Evolutionary conservation across 2,113 vertebrate genomes (phyloP).

Genomic region (Tricholaema leucomelas): DNA sequence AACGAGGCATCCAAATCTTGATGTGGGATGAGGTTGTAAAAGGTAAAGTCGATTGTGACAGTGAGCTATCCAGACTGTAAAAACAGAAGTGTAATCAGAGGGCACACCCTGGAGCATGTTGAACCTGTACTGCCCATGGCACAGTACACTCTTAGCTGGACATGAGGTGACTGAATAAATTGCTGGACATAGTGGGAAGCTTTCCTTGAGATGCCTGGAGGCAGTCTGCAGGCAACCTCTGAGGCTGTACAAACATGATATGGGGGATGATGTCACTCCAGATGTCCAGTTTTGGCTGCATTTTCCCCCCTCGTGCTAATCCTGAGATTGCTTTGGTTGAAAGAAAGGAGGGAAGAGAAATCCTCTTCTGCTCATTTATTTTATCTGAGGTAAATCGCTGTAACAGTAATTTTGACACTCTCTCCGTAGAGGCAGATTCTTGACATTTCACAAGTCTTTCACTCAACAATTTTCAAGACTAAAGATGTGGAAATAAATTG

Average conservation of each 20-base stretch:
- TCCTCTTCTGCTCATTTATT: neutral
- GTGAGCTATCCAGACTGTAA: neutral
- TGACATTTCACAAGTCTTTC: neutral
- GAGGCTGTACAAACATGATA: neutral
- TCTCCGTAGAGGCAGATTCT: neutral
- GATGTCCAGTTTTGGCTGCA: neutral
- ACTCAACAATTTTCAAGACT: neutral
- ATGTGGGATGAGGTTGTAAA: neutral
- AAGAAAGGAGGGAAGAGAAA: neutral
- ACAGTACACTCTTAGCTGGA: neutral
- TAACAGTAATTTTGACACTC: neutral
- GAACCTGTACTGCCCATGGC: fast-evolving
- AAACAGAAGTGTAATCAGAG: neutral
- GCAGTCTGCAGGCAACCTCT: neutral
- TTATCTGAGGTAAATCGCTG: neutral
- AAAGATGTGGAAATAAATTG: neutral
- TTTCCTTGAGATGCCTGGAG: neutral
- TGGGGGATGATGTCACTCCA: neutral
- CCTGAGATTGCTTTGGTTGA: neutral
- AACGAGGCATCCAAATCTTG: neutral
- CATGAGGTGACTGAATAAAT: neutral
- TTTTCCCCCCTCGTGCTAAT: conserved; percentile 1
- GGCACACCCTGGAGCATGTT: neutral
- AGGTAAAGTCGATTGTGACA: fast-evolving
- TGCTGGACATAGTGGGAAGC: neutral